Percentiles rank a stretch among this genome's conserved stretches.
phyloP scores from a whole-genome alignment of 2,888 invertebrate genomes.

The Copidosoma aretas region DNA sequence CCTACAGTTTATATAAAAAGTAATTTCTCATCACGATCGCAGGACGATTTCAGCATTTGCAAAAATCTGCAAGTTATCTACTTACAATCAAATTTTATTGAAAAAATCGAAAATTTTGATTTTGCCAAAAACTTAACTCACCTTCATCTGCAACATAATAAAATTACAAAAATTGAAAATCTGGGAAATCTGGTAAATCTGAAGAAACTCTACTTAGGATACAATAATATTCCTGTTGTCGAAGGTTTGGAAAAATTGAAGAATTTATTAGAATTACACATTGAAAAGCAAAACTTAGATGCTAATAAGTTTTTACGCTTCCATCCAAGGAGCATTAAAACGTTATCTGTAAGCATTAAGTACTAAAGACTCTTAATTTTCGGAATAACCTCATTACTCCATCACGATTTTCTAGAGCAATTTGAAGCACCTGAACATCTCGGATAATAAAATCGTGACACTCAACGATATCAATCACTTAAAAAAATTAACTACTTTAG shows the following conservation, averaged over 20 bases:
- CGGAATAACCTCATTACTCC: background rate
- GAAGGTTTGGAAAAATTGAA: slow-evolving; percentile 72
- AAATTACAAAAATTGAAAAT: slow-evolving; percentile 74
- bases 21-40: slow-evolving; percentile 27
- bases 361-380: background rate
- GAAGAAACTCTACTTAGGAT: slow-evolving; percentile 78
- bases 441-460: slow-evolving; percentile 69
- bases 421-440: slow-evolving; percentile 69
- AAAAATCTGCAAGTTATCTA: slow-evolving; percentile 71
- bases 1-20: no score
- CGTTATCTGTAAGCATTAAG: slow-evolving; percentile 65
- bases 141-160: slow-evolving; percentile 79
- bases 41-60: slow-evolving; percentile 59
- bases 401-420: slow-evolving; percentile 62
- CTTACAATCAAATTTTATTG: slow-evolving; percentile 82
- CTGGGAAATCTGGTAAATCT: slow-evolving; percentile 70
- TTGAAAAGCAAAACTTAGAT: slow-evolving; percentile 71
- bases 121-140: slow-evolving; percentile 71
- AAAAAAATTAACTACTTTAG: slow-evolving; percentile 65
- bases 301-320: slow-evolving; percentile 70
- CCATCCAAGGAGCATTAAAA: slow-evolving; percentile 69
- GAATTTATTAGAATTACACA: slow-evolving; percentile 71
- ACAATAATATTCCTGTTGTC: slow-evolving; percentile 73
- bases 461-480: slow-evolving; percentile 66
- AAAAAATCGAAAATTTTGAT: slow-evolving; percentile 75